A percentile compares a stretch with the other conserved stretches of the same genome.
These are phyloP conservation scores for Tenthredo notha DNA, from an alignment of 2,888 invertebrate genomes.

Conservation along the genomic window DNA sequence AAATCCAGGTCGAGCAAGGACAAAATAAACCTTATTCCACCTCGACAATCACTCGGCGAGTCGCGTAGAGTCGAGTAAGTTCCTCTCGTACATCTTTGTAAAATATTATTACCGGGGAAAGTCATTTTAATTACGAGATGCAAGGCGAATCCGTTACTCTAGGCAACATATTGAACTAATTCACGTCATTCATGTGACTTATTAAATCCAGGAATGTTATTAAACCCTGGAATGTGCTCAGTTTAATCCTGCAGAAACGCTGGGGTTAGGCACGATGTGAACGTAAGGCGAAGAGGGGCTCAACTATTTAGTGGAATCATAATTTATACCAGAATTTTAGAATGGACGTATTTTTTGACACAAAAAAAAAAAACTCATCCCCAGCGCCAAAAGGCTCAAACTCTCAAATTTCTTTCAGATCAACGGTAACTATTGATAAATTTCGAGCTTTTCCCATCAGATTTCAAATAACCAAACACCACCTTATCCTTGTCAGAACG, in stretches of 20 bases:
- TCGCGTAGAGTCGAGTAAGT: slow-evolving; percentile 2
- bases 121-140: slow-evolving; percentile 75
- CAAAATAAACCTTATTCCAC: slow-evolving; percentile 29
- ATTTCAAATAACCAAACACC: background rate
- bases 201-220: slow-evolving; percentile 73
- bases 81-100: slow-evolving; percentile 36
- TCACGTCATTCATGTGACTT: slow-evolving; percentile 74
- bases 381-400: background rate
- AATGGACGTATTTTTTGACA: background rate
- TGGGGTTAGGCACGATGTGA: slow-evolving; percentile 32
- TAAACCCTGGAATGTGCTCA: slow-evolving; percentile 52
- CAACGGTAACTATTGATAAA: background rate
- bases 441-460: background rate
- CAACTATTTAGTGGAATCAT: slow-evolving; percentile 40
- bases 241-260: slow-evolving; percentile 42
- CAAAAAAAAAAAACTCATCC: background rate
- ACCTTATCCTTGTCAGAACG: background rate
- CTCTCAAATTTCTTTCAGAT: background rate
- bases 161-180: slow-evolving; percentile 73
- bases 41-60: background rate
- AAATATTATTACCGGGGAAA: slow-evolving; percentile 61
- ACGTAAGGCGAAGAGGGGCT: slow-evolving; percentile 15
- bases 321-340: slow-evolving; percentile 19
- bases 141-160: slow-evolving; percentile 71
- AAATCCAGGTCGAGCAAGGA: slow-evolving; percentile 42